phyloP scores from a whole-genome alignment of 92 coral and sea anemone species.

The Actinostola sp. region DNA sequence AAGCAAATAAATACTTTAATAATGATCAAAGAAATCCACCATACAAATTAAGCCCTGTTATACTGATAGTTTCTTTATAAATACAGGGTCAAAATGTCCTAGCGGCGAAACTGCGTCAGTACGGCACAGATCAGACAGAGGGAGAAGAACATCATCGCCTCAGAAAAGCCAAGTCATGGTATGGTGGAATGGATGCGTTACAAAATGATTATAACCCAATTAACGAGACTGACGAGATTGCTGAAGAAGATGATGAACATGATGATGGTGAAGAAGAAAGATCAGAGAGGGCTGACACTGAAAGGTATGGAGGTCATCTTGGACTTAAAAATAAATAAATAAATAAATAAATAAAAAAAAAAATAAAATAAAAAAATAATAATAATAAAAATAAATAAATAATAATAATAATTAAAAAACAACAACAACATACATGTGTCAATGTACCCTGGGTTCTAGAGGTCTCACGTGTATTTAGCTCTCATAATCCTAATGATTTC shows the following conservation, averaged over 20 bases:
- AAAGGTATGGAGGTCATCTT: slow-evolving; percentile 46
- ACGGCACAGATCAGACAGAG: slow-evolving; percentile 76
- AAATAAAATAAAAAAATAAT: too few relatives aligned
- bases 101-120: slow-evolving; percentile 85
- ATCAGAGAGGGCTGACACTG: slow-evolving; percentile 48
- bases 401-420: too few relatives aligned
- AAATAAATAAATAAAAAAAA: too few relatives aligned
- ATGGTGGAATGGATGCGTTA: slow-evolving; percentile 79
- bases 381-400: too few relatives aligned
- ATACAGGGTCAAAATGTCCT: slow-evolving; percentile 78
- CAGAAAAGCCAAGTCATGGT: slow-evolving; percentile 89
- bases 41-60: background rate
- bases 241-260: slow-evolving; percentile 33
- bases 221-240: slow-evolving; percentile 70
- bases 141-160: slow-evolving; percentile 47
- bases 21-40: too few relatives aligned
- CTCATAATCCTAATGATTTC: background rate
- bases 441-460: background rate
- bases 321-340: too few relatives aligned
- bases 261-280: slow-evolving; percentile 43
- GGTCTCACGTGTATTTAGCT: background rate
- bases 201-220: slow-evolving; percentile 76
- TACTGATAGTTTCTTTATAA: background rate
- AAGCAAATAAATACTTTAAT: too few relatives aligned
- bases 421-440: too few relatives aligned